Evolutionary conservation across 2,888 invertebrate genomes (phyloP).

Genomic region (Oscheius sp.): DNA sequence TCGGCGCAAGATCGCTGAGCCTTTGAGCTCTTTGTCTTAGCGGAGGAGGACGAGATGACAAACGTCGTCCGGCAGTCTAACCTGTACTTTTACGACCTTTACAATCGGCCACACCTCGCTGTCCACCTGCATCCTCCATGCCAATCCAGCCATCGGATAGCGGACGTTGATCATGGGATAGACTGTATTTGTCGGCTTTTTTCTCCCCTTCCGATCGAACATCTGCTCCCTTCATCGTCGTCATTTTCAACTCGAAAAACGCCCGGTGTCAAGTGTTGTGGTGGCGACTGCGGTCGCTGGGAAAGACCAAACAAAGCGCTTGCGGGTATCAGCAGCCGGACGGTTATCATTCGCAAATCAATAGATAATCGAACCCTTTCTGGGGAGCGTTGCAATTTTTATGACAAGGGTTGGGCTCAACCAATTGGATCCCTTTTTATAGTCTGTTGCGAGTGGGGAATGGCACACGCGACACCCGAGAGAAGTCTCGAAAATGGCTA

Average conservation of each 20-base stretch:
- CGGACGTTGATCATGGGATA: background rate
- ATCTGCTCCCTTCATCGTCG: background rate
- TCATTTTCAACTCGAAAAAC: background rate
- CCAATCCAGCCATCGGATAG: background rate
- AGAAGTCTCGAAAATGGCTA: constrained; percentile 14
- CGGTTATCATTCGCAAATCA: constrained; percentile 18
- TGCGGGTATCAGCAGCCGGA: constrained; percentile 17
- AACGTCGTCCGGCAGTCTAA: constrained; percentile 6
- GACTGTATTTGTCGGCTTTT: background rate
- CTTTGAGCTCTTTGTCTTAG: constrained; percentile 26
- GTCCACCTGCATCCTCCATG: background rate
- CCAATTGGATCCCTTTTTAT: background rate
- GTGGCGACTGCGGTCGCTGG: background rate
- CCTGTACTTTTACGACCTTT: constrained; percentile 30
- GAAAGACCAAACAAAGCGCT: constrained; percentile 19
- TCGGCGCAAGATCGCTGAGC: constrained; percentile 19
- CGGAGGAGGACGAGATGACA: background rate
- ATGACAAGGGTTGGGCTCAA: background rate
- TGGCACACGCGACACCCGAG: background rate
- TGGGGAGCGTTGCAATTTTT: constrained; percentile 17
- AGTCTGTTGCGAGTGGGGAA: no score
- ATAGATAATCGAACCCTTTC: constrained; percentile 6
- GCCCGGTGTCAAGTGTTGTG: constrained; percentile 14
- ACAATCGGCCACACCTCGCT: constrained; percentile 26
- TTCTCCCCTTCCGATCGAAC: background rate